phyloP scores from a whole-genome alignment of 2,113 vertebrate genomes.

The Sorex araneus region DNA sequence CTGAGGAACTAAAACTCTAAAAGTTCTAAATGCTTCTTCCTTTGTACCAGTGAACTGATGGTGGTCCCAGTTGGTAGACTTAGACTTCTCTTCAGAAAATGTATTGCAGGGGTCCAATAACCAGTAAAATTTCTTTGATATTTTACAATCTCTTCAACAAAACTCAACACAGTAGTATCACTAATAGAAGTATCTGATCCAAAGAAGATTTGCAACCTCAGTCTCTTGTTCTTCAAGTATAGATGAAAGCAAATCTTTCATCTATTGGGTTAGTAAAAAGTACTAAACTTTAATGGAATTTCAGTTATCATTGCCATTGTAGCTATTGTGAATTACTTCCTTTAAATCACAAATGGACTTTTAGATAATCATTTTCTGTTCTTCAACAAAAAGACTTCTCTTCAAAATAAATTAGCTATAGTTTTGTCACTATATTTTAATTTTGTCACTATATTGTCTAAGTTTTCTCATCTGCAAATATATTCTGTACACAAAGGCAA shows the following conservation, averaged over 20 bases:
- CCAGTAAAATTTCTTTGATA: background rate
- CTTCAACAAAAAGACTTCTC: conserved; percentile 62
- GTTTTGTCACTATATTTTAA: conserved; percentile 48
- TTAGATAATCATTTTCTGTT: conserved; percentile 16
- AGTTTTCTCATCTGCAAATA: conserved; percentile 12
- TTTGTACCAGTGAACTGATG: background rate
- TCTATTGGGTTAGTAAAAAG: background rate
- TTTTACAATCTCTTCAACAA: background rate
- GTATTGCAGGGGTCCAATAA: background rate
- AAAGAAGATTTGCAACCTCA: background rate
- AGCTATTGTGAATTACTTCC: conserved; percentile 15
- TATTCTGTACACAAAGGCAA: conserved; percentile 41
- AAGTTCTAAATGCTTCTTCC: background rate
- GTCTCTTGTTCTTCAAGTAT: background rate
- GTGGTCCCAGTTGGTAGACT: conserved; percentile 16
- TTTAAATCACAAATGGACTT: conserved; percentile 27
- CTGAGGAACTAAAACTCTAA: background rate
- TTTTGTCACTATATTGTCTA: conserved; percentile 36
- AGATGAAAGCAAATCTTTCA: background rate
- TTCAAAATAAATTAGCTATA: conserved; percentile 69
- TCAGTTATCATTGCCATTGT: conserved; percentile 10
- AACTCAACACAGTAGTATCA: background rate
- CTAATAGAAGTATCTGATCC: background rate
- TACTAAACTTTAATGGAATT: conserved; percentile 24
- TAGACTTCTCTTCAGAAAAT: conserved; percentile 26